Evolutionary conservation across 1,140 invertebrate genomes (phyloP).

Genomic region (Nilaparvata lugens): DNA sequence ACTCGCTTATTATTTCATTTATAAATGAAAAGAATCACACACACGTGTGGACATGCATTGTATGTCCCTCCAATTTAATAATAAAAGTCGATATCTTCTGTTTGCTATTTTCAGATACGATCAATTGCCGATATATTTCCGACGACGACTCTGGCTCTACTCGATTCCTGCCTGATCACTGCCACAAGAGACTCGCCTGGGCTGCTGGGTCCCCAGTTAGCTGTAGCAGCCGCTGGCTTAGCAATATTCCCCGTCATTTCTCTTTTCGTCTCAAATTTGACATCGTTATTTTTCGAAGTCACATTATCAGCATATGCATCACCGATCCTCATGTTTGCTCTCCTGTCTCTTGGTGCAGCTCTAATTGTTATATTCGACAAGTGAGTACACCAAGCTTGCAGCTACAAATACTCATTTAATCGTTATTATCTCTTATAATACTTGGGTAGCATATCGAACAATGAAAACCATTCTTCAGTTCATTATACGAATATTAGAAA

Average conservation of each 20-base stretch:
- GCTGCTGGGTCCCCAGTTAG: constrained; percentile 67
- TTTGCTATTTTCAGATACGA: constrained; percentile 39
- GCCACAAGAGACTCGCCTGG: constrained; percentile 68
- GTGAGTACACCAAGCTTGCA: constrained; percentile 39
- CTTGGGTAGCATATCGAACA: too few species aligned
- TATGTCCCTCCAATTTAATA: too few species aligned
- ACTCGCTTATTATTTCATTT: too few species aligned
- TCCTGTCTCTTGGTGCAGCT: constrained; percentile 51
- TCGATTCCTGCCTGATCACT: constrained; percentile 68
- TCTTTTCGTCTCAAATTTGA: constrained; percentile 40
- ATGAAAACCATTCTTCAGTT: too few species aligned
- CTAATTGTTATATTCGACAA: constrained; percentile 50
- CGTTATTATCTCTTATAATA: too few species aligned
- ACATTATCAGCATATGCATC: constrained; percentile 17
- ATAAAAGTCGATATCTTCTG: too few species aligned
- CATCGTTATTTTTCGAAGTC: too few species aligned
- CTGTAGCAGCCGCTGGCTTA: constrained; percentile 62
- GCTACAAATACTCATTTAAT: too few species aligned
- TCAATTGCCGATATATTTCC: constrained; percentile 67
- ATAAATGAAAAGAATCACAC: too few species aligned
- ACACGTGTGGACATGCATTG: too few species aligned
- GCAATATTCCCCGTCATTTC: constrained; percentile 58
- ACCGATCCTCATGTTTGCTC: constrained; percentile 43
- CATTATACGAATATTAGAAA: too few species aligned
- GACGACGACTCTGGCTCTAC: constrained; percentile 54